Conservation (phyloP, 2,113 vertebrate genomes). For the Mesitornis unicolor region DNA sequence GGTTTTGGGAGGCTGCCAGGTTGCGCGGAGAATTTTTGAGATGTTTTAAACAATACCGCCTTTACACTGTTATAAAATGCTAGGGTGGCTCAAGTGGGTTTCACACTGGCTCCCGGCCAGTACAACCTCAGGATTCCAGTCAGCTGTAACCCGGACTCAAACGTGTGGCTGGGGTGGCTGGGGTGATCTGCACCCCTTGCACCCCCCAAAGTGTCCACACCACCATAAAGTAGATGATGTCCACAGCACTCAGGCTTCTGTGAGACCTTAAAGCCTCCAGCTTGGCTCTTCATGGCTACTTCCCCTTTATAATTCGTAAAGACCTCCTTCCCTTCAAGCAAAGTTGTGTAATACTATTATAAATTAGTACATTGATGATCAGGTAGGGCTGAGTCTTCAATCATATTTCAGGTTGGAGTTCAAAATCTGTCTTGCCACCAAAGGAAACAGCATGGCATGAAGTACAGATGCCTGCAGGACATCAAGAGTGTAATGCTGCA, state of each 20-base stretch:
- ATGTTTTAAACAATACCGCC: conserved; percentile 78
- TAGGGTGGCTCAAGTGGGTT: conserved; percentile 64
- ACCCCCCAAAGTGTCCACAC: not conserved
- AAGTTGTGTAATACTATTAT: not conserved
- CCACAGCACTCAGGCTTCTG: rapidly evolving
- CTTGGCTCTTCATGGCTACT: not conserved
- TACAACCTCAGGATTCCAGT: conserved; percentile 74
- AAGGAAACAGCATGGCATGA: rapidly evolving
- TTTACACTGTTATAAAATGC: conserved; percentile 79
- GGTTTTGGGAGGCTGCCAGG: conserved; percentile 73
- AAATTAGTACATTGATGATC: rapidly evolving
- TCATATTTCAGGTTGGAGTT: rapidly evolving
- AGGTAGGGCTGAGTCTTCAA: not conserved
- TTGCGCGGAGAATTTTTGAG: conserved; percentile 68
- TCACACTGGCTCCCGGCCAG: conserved; percentile 64
- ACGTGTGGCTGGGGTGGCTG: conserved; percentile 60
- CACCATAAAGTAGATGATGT: not conserved
- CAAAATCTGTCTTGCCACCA: not conserved
- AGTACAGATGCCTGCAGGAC: not conserved
- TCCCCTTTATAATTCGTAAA: not conserved
- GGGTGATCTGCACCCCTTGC: conserved; percentile 47
- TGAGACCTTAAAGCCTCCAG: not conserved
- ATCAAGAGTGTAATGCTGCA: rapidly evolving
- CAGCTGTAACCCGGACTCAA: conserved; percentile 67
- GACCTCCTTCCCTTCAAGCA: not conserved